phyloP scores from a whole-genome alignment of 1,140 invertebrate species.

The Drosophila ficusphila region DNA sequence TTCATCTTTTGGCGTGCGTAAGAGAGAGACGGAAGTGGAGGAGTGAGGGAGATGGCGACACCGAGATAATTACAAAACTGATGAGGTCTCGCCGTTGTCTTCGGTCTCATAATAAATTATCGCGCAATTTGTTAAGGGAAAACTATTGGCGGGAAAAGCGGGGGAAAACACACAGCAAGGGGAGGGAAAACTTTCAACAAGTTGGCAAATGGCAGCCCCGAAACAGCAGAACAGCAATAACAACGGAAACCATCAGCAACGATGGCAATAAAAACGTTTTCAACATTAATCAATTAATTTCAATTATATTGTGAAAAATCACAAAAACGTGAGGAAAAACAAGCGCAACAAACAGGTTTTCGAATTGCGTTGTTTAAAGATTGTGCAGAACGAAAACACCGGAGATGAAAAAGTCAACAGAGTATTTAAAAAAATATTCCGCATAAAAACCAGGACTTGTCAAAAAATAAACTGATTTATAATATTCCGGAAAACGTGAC shows the following conservation, averaged over 20 bases:
- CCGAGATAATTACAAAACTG: constrained; percentile 47
- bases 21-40: background rate
- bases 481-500: background rate
- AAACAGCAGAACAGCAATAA: constrained; percentile 27
- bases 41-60: background rate
- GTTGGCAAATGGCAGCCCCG: constrained; percentile 37
- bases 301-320: constrained; percentile 71
- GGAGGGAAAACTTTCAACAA: constrained; percentile 51
- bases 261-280: constrained; percentile 58
- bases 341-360: constrained; percentile 28
- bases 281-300: constrained; percentile 69
- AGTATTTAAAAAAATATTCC: too few species aligned
- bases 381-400: background rate
- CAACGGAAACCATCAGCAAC: constrained; percentile 18
- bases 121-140: constrained; percentile 50
- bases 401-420: background rate
- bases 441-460: background rate
- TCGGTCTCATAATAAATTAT: constrained; percentile 55
- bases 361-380: constrained; percentile 2
- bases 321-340: constrained; percentile 62
- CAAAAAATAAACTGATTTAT: background rate
- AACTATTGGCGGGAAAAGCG: constrained; percentile 25
- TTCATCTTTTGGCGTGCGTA: constrained; percentile 36
- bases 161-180: background rate
- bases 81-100: constrained; percentile 33